A percentile compares a stretch with the other conserved stretches of the same genome.
These are phyloP conservation scores for Alligator mississippiensis DNA, from an alignment of 2,113 vertebrate genomes.

Conservation along the genomic window DNA sequence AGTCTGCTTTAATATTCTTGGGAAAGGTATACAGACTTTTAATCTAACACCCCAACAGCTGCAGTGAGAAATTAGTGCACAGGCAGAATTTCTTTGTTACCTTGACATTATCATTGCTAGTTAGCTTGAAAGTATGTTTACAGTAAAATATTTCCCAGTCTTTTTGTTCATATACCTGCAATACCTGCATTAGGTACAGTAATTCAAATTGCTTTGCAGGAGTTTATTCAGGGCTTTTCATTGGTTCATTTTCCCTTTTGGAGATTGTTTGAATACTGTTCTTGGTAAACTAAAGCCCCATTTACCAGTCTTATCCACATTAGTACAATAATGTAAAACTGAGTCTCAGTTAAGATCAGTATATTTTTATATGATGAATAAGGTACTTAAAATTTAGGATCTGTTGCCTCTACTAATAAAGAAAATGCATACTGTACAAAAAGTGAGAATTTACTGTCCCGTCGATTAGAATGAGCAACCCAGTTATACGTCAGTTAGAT, in stretches of 20 bases:
- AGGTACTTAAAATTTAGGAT: slow-evolving; percentile 16
- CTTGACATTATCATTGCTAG: slow-evolving; percentile 68
- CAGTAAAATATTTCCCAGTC: slow-evolving; percentile 50
- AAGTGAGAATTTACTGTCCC: neutral
- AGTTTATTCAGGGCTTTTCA: slow-evolving; percentile 23
- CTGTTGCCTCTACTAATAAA: neutral
- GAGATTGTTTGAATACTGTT: slow-evolving; percentile 41
- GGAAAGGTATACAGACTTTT: slow-evolving; percentile 83
- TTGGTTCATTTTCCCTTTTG: neutral
- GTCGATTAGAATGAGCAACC: neutral
- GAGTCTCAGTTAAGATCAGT: neutral
- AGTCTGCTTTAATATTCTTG: slow-evolving; percentile 86
- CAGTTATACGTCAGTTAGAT: neutral
- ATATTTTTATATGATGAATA: slow-evolving; percentile 31
- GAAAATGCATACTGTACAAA: neutral
- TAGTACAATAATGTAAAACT: slow-evolving; percentile 30
- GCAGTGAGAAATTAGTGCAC: slow-evolving; percentile 75
- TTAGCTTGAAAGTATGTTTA: slow-evolving; percentile 67
- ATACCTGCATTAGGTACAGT: slow-evolving; percentile 42
- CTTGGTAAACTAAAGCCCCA: slow-evolving; percentile 33
- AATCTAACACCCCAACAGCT: slow-evolving; percentile 86
- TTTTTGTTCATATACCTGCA: slow-evolving; percentile 33
- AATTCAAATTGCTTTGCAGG: slow-evolving; percentile 48
- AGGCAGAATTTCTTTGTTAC: slow-evolving; percentile 81
- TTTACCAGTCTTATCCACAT: slow-evolving; percentile 45